phyloP scores from a whole-genome alignment of 2,113 vertebrate species.

The Panurus biarmicus region DNA sequence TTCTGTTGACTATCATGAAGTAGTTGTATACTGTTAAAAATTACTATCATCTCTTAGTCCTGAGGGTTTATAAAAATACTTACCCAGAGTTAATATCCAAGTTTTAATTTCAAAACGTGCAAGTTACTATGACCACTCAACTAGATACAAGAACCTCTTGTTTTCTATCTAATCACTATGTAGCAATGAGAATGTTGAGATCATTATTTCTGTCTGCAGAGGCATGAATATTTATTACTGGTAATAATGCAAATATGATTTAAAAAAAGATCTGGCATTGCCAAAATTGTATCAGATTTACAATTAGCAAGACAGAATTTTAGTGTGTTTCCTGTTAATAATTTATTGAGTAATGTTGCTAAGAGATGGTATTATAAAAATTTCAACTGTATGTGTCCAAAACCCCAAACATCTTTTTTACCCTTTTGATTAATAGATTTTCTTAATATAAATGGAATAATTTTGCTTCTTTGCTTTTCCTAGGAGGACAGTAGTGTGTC shows the following conservation, averaged over 20 bases:
- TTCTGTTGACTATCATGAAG: background rate
- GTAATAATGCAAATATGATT: background rate
- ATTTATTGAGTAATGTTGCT: background rate
- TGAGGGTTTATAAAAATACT: background rate
- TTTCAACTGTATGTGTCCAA: background rate
- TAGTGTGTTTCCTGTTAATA: background rate
- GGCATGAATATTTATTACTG: background rate
- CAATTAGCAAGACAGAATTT: background rate
- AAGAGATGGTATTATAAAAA: background rate
- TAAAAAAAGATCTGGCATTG: background rate
- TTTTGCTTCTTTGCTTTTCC: background rate
- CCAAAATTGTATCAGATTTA: background rate
- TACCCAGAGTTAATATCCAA: background rate
- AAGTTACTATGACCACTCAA: background rate
- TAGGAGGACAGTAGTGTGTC: constrained; percentile 95
- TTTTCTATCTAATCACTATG: background rate
- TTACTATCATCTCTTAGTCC: background rate
- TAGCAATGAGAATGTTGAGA: background rate
- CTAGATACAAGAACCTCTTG: background rate
- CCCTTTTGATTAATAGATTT: background rate
- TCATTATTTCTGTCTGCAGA: background rate
- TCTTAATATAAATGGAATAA: background rate
- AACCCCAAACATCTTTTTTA: background rate
- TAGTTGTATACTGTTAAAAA: background rate
- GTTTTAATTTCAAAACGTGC: background rate